These are phyloP conservation scores for Calliphora vomitoria DNA, from an alignment of 2,888 invertebrate species.

Conservation along the genomic window DNA sequence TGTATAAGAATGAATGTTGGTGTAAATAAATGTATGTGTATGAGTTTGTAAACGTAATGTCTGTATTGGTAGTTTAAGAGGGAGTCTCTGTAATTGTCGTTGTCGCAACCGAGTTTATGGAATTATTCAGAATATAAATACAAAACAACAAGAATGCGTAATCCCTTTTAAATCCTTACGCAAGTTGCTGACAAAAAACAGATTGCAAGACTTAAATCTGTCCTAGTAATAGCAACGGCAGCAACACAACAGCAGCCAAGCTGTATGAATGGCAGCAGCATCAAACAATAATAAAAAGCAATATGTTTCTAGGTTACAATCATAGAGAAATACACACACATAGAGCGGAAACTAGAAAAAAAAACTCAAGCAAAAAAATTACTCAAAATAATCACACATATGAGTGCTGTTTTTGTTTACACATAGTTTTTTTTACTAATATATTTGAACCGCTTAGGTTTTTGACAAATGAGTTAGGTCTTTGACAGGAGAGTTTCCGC, in stretches of 20 bases:
- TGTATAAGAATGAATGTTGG: slow-evolving; percentile 16
- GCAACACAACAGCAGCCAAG: background rate
- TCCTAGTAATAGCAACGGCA: background rate
- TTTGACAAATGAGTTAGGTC: no score
- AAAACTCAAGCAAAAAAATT: no score
- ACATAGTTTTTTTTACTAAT: no score
- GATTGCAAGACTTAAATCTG: slow-evolving; percentile 61
- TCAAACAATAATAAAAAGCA: slow-evolving; percentile 34
- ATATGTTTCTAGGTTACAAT: slow-evolving; percentile 43
- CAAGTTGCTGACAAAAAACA: slow-evolving; percentile 69
- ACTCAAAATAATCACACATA: no score
- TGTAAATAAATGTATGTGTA: slow-evolving; percentile 4
- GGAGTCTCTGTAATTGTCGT: slow-evolving; percentile 13
- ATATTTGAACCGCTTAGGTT: no score
- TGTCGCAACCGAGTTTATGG: slow-evolving; percentile 2
- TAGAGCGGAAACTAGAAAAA: no score
- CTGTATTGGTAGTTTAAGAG: background rate
- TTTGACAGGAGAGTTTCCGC: no score
- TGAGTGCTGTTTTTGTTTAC: no score
- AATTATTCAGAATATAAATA: slow-evolving; percentile 44
- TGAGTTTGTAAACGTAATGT: background rate
- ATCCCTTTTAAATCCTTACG: slow-evolving; percentile 68
- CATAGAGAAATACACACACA: no score
- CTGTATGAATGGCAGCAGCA: slow-evolving; percentile 6
- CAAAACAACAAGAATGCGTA: slow-evolving; percentile 61